A percentile compares a stretch with the other conserved stretches of the same genome.
Evolutionary conservation across 2,888 invertebrate species (phyloP).

Genomic region (Vesta saturnalis): DNA sequence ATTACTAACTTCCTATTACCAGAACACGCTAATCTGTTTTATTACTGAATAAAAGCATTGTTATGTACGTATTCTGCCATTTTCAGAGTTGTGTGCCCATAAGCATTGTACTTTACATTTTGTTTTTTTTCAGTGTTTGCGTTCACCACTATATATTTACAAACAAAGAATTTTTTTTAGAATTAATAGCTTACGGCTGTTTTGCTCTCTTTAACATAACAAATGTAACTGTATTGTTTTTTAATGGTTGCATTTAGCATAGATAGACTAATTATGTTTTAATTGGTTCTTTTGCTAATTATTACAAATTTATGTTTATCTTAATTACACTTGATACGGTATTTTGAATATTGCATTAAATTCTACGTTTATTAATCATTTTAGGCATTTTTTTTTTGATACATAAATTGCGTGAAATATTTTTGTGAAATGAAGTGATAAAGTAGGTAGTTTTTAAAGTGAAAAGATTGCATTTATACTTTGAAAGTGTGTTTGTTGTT

Average conservation of each 20-base stretch:
- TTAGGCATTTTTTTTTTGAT: too few relatives aligned
- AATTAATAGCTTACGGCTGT: too few relatives aligned
- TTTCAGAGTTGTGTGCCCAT: conserved; percentile 34
- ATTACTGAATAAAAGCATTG: conserved; percentile 50
- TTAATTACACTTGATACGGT: neutral
- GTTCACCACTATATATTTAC: neutral
- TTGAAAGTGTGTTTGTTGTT: too few relatives aligned
- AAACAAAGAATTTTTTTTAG: too few relatives aligned
- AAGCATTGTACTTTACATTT: conserved; percentile 25
- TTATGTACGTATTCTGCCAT: conserved; percentile 42
- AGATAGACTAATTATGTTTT: too few relatives aligned
- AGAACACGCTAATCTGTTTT: conserved; percentile 48
- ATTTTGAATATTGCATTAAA: neutral
- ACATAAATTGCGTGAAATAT: too few relatives aligned
- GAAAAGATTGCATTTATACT: too few relatives aligned
- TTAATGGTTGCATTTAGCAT: neutral
- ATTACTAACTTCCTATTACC: conserved; percentile 46
- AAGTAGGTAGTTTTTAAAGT: too few relatives aligned
- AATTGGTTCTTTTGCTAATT: neutral
- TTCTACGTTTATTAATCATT: too few relatives aligned
- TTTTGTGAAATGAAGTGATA: too few relatives aligned
- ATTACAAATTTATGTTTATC: too few relatives aligned
- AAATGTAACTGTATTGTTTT: conserved; percentile 2
- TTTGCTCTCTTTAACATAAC: conserved; percentile 21
- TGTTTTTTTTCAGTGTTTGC: neutral